These are phyloP conservation scores for Didymodactylos carnosus DNA, from an alignment of 2,888 invertebrate species.

Conservation along the genomic window DNA sequence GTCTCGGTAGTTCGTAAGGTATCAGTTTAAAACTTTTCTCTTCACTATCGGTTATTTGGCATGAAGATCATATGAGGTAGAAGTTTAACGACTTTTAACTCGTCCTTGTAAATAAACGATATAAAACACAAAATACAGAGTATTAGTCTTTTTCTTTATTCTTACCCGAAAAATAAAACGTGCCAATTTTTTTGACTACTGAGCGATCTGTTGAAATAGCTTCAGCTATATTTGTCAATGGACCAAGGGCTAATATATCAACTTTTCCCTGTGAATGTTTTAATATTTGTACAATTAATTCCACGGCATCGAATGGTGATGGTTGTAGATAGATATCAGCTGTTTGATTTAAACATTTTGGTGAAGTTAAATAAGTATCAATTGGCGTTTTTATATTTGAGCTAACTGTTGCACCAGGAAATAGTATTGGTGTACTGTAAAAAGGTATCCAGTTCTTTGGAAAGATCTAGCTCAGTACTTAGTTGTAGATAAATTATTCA, in stretches of 20 bases:
- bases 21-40: too few relatives aligned
- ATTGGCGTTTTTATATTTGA: neutral
- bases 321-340: neutral
- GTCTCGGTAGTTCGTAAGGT: too few relatives aligned
- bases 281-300: neutral
- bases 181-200: neutral
- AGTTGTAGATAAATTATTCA: too few relatives aligned
- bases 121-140: too few relatives aligned
- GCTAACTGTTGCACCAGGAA: neutral
- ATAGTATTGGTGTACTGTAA: neutral
- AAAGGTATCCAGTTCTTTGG: too few relatives aligned
- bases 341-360: neutral
- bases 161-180: neutral
- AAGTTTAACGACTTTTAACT: too few relatives aligned
- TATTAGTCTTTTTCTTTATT: too few relatives aligned
- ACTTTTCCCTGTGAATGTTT: neutral
- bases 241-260: neutral
- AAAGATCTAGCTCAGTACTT: too few relatives aligned
- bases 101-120: too few relatives aligned
- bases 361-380: neutral
- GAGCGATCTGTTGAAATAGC: neutral
- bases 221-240: neutral
- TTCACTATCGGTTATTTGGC: too few relatives aligned
- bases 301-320: neutral
- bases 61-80: too few relatives aligned